Base-by-base conservation (phyloP, 1,140 invertebrate species). In the Listronotus bonariensis region DNA sequence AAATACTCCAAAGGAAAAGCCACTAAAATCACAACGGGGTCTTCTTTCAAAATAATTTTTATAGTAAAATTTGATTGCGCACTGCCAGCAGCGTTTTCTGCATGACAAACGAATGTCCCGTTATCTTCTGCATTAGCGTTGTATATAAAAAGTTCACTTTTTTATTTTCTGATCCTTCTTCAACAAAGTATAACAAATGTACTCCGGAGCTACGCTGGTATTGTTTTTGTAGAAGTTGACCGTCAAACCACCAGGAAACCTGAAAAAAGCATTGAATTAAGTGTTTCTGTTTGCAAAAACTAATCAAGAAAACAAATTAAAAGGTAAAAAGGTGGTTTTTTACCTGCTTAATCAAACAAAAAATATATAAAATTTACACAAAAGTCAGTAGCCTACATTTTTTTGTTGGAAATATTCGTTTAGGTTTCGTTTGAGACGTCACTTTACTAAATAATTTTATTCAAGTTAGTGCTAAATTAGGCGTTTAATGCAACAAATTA, bases 81-180 rank as follows among this genome's bases (percentile, higher is more conserved):
- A 53, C 81, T 85, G 12, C 92, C 92, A 0, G 92, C 92, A 6
- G 87, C 85, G 73, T 95, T 95, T 71, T 92, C 89, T 0, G 92
- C 92, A 1, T 88, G 79, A 74, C 92, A 95, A 0, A 87, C 84
- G 73, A 91, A 94, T 4, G 87, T 90, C 3, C 92, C 92, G 68
- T 93, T 92, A 60, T 91, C 88, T 61, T 89, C 88, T 40, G 81
- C 82, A 20, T 86, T 88, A 17, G 88, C 84, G 74, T 91, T 89
- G 67, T 86, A 87, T 69, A 92, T 90, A 72, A 88, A 87, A 20
- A 92, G 80, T 78, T 91, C 89, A 71, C 88, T 89, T 61, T 84
- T 76, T 90, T 89, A 72, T 90, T 87, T 57, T 85, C 84, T 4
- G 81, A 80, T 12, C 86, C 87, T 72, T 87, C 87, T 75, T 90